Evolutionary conservation across 2,113 vertebrate species (phyloP), one percentile per base, ranked within the genome.

Genomic region (Neogobius melanostomus): DNA sequence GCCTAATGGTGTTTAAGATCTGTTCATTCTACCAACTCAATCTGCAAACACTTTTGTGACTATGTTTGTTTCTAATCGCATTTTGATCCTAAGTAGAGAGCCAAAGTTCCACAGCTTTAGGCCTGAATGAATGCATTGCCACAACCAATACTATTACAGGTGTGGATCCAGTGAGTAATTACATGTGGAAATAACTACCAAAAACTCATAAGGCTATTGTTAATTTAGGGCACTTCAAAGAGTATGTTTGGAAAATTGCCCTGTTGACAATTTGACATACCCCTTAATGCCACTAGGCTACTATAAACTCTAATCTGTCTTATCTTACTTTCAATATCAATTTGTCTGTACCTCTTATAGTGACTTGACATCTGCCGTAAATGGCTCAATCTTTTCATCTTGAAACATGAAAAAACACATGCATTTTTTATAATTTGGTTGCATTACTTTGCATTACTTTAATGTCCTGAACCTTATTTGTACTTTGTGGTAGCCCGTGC

Each of bases 31-130:
- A 60, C 14, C 11, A 47, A 7, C 1, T 63, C 57, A 16, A 1
- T 72, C 53, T 63, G 59, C 45, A n/a, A 69, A 45, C 54, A 56
- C 69, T 74, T 76, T 62, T 70, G 72, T 54, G 36, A 36, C 45
- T 21, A 44, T 62, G 59, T 64, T 21, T 67, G 44, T 61, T 64
- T 64, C 17, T 68, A 62, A 42, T 51, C 62, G 9, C 36, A 17
- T 17, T 53, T 53, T 75, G 67, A 1, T 28, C 28, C 6, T 12
- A 36, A 17, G 54, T 54, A 64, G 61, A 54, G 52, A 49, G 64
- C 16, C 62, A 70, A 36, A 68, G 65, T 77, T 73, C 47, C 57
- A 72, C 47, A 68, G 75, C 11, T 68, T 44, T 7, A 57, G 17
- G 48, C 63, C 65, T 51, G 12, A 16, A 11, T 2, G 1, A 69